Evolutionary conservation across 2,797 vertebrate genomes (phyloP), one percentile per base, ranked within the genome.

Genomic region (Falco cherrug): DNA sequence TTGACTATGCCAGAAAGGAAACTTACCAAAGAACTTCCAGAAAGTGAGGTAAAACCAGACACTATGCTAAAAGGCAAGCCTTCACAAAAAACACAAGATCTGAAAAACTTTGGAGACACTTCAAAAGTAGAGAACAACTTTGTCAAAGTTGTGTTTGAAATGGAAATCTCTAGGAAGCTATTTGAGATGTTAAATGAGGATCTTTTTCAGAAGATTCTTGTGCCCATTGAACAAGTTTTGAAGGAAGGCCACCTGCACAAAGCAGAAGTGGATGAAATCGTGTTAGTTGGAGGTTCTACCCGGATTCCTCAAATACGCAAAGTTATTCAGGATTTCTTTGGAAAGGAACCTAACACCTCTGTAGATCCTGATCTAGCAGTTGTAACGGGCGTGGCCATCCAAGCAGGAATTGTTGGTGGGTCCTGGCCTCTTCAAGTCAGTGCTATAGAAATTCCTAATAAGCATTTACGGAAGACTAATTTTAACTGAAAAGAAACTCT

Each of bases 381-480:
- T 93, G 99, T 99, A 33, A 99, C 92, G 0, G 99, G 99, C 0
- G 99, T 99, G 95, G 99, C 99, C 63, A 98, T 99, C 80, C 99
- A 99, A 96, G 99, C 99, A 4, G 99, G 99, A 70, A 99, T 99
- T 93, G 99, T 99, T 98, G 99, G 99, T 5, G 99, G 99, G 18
- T 99, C 99, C 22, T 99, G 99, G 99, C 99, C 99, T 68, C 97
- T 99, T 53, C 99, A 99, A 98, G 99, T 99, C 96, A 99, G 99
- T 35, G 99, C 99, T 33, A 97, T 99, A 93, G 99, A 99, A 98
- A 99, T 99, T 92, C 99, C 99, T 83, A 99, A 99, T 97, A 99
- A 98, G 97, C 99, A 99, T 97, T 98, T 99, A 95, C 98, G 85
- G 71, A 99, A 99, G 97, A 99, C 98, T 31, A 99, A 99, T 98